Evolutionary conservation across 2,797 vertebrate genomes (phyloP), one percentile per base, ranked within the genome.

Genomic region (Labroides dimidiatus): DNA sequence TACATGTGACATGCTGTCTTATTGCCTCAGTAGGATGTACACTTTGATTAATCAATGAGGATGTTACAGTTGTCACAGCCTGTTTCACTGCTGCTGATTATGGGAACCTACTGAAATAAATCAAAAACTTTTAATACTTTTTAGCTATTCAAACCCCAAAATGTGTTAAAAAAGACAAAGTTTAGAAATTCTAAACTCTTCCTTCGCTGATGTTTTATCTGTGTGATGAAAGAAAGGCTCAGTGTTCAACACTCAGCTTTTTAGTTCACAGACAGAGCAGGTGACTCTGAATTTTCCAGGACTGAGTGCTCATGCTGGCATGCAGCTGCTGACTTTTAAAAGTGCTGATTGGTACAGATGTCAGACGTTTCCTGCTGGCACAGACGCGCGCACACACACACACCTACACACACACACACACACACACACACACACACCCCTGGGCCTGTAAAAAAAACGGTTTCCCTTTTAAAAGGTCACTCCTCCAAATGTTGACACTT

Each of bases 301-400:
- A 15, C 50, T 23, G 44, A 62, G 57, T 60, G 68, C 54, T 70
- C 58, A 70, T 4, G 21, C 72, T 80, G 75, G 67, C 64, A 75
- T 68, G 24, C 80, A 84, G 78, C 86, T 87, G 81, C 63, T 89
- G 85, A 84, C 80, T 89, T 87, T 90, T 87, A 85, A 89, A 91
- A 78, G 75, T 10, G 64, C 70, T 84, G 86, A 87, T 86, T 86
- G 87, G 85, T 78, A 64, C 65, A 86, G 75, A 80, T 87, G 87
- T 87, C 80, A 84, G 76, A 78, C 47, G 53, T 84, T 93, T 91
- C 84, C 84, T 89, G 72, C 83, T 83, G 81, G 70, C 84, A 59
- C 20, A 41, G 55, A 67, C 47, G 53, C 53, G 52, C 61, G 57
- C 39, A 58, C 51, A 62, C 42, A 54, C 41, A 10, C 2, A 33